Base-by-base conservation (phyloP, 1,140 invertebrate genomes). In the Lucilia cuprina region DNA sequence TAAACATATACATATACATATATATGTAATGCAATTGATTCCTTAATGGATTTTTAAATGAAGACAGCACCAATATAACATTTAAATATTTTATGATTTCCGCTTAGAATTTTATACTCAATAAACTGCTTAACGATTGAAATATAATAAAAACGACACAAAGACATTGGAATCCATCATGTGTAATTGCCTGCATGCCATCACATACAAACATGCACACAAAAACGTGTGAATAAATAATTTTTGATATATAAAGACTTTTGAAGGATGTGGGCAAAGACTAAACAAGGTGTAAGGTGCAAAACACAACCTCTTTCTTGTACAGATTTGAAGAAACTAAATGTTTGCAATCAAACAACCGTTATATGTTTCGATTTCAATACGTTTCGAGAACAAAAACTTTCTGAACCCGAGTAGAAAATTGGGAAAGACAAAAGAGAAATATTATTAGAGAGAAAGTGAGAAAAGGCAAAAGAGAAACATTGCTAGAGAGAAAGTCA, bases 11-110 rank as follows among this genome's bases (percentile, higher is more conserved):
- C n/a, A n/a, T n/a, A n/a, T n/a, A n/a, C n/a, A n/a, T n/a, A 49
- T 49, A 2, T 30, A 30, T 1, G 25, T 49, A 70, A 70, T 70
- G 65, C 5, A 70, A 70, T 70, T 70, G 65, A 70, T 19, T 21
- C 7, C n/a, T 70, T 70, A 21, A 70, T 70, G n/a, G 19, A 5
- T 70, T 70, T 25, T 70, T 1, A 70, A 70, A 21, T 70, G n/a
- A 21, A 70, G 65, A 8, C 41, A 41, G 41, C 19, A 70, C n/a
- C 19, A 10, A 21, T 25, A 21, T 70, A n/a, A 19, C 25, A 19
- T 70, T 19, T 21, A 70, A 70, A 70, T 70, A 25, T 70, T 70
- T 70, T 19, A 70, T 70, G n/a, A 70, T 70, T 70, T 70, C 65
- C 65, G 65, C 19, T 70, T 70, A 70, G 65, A 21, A 70, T 70